These are phyloP conservation scores for Motacilla tschutschensis DNA, from an alignment of 2,113 vertebrate genomes.

Conservation along the genomic window DNA sequence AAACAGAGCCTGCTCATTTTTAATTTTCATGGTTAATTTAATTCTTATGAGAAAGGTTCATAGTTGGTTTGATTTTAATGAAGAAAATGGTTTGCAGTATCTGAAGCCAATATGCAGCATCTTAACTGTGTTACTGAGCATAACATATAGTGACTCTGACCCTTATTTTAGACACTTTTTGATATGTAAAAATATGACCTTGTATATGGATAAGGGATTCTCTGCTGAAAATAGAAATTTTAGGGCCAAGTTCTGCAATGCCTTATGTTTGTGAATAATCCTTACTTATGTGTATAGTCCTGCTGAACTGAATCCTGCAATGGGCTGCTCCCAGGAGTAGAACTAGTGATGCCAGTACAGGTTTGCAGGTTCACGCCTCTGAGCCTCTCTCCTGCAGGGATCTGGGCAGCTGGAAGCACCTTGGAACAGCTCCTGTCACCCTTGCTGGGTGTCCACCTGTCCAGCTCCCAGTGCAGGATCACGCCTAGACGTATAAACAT, in stretches of 20 bases:
- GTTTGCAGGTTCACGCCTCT: not conserved
- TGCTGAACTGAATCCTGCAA: constrained; percentile 11
- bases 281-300: not conserved
- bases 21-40: not conserved
- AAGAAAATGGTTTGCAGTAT: not conserved
- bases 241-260: constrained; percentile 54
- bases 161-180: not conserved
- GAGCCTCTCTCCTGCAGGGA: not conserved
- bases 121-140: constrained; percentile 4
- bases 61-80: constrained; percentile 25
- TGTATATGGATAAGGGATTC: not conserved
- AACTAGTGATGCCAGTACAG: not conserved
- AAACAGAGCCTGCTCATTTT: constrained; percentile 26
- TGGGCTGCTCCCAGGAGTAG: not conserved
- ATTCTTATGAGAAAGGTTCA: constrained; percentile 3
- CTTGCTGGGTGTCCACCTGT: not conserved
- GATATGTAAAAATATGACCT: not conserved
- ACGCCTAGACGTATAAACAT: not conserved
- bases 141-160: constrained; percentile 1
- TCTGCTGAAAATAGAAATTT: constrained; percentile 16
- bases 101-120: constrained; percentile 13
- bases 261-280: constrained; percentile 47
- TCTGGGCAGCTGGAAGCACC: not conserved
- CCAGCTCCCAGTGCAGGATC: constrained; percentile 9
- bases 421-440: not conserved